Conservation (phyloP, 2,113 vertebrate species). For the Heptranchias perlo region DNA sequence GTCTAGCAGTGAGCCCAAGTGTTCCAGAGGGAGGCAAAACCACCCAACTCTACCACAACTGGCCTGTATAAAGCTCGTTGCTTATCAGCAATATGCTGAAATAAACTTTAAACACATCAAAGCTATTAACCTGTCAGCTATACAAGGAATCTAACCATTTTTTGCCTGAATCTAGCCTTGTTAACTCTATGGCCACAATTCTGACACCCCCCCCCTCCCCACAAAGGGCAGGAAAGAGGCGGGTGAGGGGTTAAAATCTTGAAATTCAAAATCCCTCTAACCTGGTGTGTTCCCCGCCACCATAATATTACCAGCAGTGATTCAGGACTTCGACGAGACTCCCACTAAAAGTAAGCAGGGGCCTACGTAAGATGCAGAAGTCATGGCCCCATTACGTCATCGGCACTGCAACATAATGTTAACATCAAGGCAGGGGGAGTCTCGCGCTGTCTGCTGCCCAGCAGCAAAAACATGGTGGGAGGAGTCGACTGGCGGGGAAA, state of each 20-base stretch:
- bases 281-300: not conserved
- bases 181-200: not conserved
- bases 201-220: accelerated
- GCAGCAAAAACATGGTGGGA: not conserved
- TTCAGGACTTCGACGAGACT: not conserved
- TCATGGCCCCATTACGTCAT: too few species aligned
- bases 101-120: not conserved
- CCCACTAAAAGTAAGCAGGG: not conserved
- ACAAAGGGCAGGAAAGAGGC: not conserved
- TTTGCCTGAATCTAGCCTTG: not conserved
- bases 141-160: not conserved
- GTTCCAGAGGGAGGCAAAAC: too few species aligned
- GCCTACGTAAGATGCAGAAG: not conserved
- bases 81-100: not conserved
- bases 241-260: not conserved
- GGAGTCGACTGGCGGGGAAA: not conserved
- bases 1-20: too few species aligned
- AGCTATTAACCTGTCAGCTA: too few species aligned
- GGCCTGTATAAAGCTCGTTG: too few species aligned
- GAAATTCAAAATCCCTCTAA: too few species aligned
- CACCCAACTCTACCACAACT: not conserved
- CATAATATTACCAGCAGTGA: not conserved
- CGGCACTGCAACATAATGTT: not conserved
- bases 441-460: not conserved
- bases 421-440: not conserved